Evolutionary conservation across 2,888 invertebrate genomes (phyloP).

Genomic region (Scaptomyza caliginosa): DNA sequence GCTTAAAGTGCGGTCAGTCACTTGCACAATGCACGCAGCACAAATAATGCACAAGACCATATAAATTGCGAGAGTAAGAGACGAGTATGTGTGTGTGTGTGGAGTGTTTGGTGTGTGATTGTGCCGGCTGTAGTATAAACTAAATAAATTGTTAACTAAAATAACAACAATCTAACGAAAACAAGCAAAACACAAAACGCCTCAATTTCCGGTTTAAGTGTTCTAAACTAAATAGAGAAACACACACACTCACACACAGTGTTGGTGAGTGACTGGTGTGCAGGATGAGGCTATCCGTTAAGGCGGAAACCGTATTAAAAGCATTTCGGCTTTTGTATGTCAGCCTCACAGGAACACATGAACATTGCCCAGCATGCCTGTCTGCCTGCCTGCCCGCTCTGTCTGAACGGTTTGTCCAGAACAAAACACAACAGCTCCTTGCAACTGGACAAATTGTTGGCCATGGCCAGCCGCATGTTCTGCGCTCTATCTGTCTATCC

Average conservation of each 20-base stretch:
- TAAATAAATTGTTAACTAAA: constrained; percentile 80
- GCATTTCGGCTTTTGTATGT: constrained; percentile 71
- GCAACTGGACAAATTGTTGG: constrained; percentile 69
- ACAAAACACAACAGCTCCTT: constrained; percentile 17
- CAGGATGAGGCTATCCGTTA: constrained; percentile 55
- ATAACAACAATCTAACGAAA: constrained; percentile 77
- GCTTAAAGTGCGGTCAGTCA: constrained; percentile 45
- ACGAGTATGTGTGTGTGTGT: neutral
- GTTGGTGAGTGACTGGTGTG: constrained; percentile 10
- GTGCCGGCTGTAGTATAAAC: constrained; percentile 44
- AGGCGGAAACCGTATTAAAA: constrained; percentile 78
- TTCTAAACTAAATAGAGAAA: constrained; percentile 75
- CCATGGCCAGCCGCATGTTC: constrained; percentile 54
- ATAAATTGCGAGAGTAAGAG: constrained; percentile 53
- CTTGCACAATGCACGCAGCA: constrained; percentile 39
- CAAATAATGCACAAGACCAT: constrained; percentile 57
- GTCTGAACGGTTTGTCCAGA: neutral
- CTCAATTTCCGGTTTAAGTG: constrained; percentile 79
- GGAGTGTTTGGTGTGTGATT: constrained; percentile 26
- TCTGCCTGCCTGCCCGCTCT: constrained; percentile 23
- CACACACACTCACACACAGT: constrained; percentile 22
- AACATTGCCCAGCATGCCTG: constrained; percentile 8
- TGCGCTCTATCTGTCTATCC: constrained; percentile 3
- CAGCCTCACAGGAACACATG: constrained; percentile 52
- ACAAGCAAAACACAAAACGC: constrained; percentile 78